phyloP scores from a whole-genome alignment of 2,113 vertebrate species.

The Pterocles burchelli region DNA sequence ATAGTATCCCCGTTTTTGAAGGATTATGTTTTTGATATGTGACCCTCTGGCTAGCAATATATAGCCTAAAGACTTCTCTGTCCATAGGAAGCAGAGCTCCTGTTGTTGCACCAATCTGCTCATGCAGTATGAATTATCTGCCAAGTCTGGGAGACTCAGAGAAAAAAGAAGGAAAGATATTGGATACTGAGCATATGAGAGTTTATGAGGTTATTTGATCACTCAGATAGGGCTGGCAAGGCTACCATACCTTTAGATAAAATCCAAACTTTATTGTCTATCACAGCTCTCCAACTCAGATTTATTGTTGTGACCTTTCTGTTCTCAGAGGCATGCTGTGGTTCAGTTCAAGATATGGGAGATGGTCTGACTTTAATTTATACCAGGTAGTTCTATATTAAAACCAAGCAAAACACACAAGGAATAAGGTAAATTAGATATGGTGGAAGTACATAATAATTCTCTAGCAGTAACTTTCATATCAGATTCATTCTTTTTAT shows the following conservation, averaged over 20 bases:
- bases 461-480: fast-evolving
- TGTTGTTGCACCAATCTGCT: not conserved
- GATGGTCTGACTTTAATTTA: not conserved
- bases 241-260: not conserved
- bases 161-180: not conserved
- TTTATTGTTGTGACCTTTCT: not conserved
- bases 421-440: not conserved
- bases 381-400: not conserved
- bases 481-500: not conserved
- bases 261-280: not conserved
- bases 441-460: not conserved
- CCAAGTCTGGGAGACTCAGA: not conserved
- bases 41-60: not conserved
- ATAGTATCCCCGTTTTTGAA: not conserved
- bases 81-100: not conserved
- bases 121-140: not conserved
- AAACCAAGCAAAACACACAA: not conserved
- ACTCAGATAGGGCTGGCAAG: not conserved
- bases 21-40: not conserved
- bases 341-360: not conserved
- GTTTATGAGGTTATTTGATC: not conserved
- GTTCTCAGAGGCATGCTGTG: not conserved
- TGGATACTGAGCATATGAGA: not conserved
- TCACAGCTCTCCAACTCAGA: not conserved
- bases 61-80: not conserved